A percentile compares a stretch with the other conserved stretches of the same genome.
Evolutionary conservation across 2,113 vertebrate species (phyloP).

Genomic region (Balaenoptera acutorostrata): DNA sequence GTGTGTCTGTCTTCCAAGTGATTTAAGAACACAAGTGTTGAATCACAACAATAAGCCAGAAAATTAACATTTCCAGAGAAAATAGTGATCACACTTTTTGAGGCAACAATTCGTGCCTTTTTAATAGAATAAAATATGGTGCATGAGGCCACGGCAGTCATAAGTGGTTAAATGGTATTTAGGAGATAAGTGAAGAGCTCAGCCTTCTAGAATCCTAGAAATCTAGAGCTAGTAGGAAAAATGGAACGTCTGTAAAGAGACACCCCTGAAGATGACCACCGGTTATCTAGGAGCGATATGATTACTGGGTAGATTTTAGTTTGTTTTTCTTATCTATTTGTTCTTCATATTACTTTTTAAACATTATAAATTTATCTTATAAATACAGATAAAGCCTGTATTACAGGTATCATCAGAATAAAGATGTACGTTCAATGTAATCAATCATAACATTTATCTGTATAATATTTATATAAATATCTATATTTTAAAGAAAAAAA

Average conservation of each 20-base stretch:
- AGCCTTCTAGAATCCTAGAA: not conserved
- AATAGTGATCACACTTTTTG: not conserved
- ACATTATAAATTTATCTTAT: conserved; percentile 6
- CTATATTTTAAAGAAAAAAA: not conserved
- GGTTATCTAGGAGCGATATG: not conserved
- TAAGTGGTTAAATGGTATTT: not conserved
- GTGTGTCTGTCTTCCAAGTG: not conserved
- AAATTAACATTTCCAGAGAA: not conserved
- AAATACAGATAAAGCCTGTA: not conserved
- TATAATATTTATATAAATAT: not conserved
- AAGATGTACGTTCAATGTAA: not conserved
- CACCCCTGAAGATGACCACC: not conserved
- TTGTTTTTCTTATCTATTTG: not conserved
- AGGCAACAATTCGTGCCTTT: not conserved
- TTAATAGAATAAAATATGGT: not conserved
- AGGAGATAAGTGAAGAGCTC: not conserved
- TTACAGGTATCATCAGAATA: not conserved
- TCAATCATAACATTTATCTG: not conserved
- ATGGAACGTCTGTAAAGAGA: not conserved
- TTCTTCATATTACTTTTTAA: not conserved
- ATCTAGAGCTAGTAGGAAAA: not conserved
- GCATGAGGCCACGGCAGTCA: not conserved
- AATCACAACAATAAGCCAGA: not conserved
- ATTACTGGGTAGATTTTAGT: not conserved
- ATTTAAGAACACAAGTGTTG: not conserved